Evolutionary conservation across 2,888 invertebrate genomes (phyloP), one percentile per base, ranked within the genome.

Genomic region (Napeogenes sylphis): DNA sequence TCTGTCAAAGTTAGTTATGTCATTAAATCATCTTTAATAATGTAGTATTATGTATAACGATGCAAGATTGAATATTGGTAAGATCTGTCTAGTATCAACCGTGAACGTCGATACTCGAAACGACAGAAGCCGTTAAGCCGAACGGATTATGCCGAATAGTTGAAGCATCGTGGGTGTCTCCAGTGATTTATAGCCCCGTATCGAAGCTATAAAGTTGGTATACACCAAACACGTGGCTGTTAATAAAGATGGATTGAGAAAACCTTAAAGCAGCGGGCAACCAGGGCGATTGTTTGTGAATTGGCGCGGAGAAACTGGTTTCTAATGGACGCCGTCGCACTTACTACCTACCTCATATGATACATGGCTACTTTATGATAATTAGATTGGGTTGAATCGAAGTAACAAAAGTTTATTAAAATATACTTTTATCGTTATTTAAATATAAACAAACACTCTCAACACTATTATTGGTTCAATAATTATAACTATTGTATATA

Each of bases 81-180:
- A 21, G 21, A 21, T 21, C 21, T 21, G 21, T 21, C 21, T 21
- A 21, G 21, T 21, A 21, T 21, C 21, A 21, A 21, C 14, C 14
- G 21, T 47, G n/a, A 47, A 66, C 68, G 71, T 75, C 76, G 73
- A 72, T 74, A 73, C 73, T 76, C 76, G 75, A 73, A 74, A 3
- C 72, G 79, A 81, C 78, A 75, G 77, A 75, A 79, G 74, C 79
- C 75, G 75, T 71, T 83, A 80, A 79, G 75, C 75, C 74, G 74
- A 71, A 66, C 71, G 78, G 80, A 79, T 82, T 80, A 80, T 67
- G 74, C 71, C 73, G 67, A 69, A 69, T 69, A 68, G 69, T 71
- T 72, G 76, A 76, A 72, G 74, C 75, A 73, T 73, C 85, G 76
- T 81, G 88, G 87, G 88, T 87, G 90, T 87, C 83, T 84, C 76